phyloP scores from a whole-genome alignment of 2,797 vertebrate species.

The Chrysocyon brachyurus region DNA sequence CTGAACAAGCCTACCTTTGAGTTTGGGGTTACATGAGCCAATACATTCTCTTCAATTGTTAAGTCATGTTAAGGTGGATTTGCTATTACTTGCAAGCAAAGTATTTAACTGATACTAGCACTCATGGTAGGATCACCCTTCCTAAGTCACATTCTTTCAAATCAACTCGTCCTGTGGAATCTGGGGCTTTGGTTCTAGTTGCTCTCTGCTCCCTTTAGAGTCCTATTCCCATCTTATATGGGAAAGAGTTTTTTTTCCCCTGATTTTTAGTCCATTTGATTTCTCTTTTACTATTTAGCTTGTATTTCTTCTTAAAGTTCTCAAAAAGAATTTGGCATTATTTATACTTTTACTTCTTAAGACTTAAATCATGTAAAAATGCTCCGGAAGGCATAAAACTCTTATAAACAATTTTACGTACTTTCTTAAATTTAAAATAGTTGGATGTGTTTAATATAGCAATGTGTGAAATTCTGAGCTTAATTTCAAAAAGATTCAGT shows the following conservation, averaged over 20 bases:
- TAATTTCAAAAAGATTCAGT: conserved; percentile 12
- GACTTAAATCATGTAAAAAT: conserved; percentile 11
- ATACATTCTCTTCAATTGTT: neutral
- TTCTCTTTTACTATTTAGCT: neutral
- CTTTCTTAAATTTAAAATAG: neutral
- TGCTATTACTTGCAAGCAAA: neutral
- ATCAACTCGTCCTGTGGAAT: neutral
- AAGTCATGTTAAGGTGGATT: neutral
- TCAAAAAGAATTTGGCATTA: neutral
- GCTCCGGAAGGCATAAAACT: neutral
- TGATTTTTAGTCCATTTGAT: neutral
- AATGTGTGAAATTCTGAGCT: neutral
- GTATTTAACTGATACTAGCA: neutral
- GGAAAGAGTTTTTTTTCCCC: neutral
- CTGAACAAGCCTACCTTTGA: neutral
- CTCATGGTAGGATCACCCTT: neutral
- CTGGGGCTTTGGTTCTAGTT: neutral
- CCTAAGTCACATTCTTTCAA: neutral
- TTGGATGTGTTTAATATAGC: neutral
- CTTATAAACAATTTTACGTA: neutral
- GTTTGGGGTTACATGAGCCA: neutral
- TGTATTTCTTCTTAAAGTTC: neutral
- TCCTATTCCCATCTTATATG: neutral
- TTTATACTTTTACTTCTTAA: neutral
- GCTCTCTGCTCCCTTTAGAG: neutral